These are phyloP conservation scores for Ecliptopera silaceata DNA, from an alignment of 2,888 invertebrate genomes.

Conservation along the genomic window DNA sequence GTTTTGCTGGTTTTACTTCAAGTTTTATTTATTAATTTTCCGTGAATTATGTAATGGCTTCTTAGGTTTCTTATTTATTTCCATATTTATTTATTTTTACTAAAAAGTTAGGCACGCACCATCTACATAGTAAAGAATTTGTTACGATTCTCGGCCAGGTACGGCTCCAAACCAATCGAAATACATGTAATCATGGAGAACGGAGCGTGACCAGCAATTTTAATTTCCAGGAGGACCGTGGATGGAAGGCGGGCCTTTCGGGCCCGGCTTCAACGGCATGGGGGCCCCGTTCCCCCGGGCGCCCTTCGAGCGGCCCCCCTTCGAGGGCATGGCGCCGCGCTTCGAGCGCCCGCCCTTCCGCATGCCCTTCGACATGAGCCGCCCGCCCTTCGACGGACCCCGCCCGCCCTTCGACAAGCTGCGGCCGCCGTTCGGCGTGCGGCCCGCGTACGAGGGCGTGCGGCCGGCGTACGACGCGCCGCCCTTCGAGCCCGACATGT, in stretches of 20 bases:
- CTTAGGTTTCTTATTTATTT: too few species aligned
- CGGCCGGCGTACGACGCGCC: constrained; percentile 52
- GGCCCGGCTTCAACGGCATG: constrained; percentile 74
- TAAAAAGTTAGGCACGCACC: too few species aligned
- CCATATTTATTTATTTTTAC: too few species aligned
- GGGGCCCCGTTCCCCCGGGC: constrained; percentile 63
- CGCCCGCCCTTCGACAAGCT: constrained; percentile 49
- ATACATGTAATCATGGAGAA: not conserved
- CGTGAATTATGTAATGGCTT: too few species aligned
- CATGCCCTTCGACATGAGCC: constrained; percentile 49
- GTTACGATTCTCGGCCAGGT: constrained; percentile 71
- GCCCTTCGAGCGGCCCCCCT: constrained; percentile 45
- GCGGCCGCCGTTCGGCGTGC: constrained; percentile 46
- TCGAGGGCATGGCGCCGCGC: constrained; percentile 51
- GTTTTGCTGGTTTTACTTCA: not conserved
- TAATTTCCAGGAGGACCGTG: constrained; percentile 57
- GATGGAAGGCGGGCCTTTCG: constrained; percentile 74
- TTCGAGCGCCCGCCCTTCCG: constrained; percentile 57
- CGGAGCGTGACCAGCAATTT: not conserved
- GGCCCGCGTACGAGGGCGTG: constrained; percentile 58
- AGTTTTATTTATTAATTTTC: too few species aligned
- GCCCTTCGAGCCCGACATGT: constrained; percentile 64
- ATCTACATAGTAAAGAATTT: constrained; percentile 33
- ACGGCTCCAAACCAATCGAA: constrained; percentile 39
- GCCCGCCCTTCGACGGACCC: constrained; percentile 53